These are phyloP conservation scores for Andrena marginata DNA, from an alignment of 2,888 invertebrate genomes.

Conservation along the genomic window DNA sequence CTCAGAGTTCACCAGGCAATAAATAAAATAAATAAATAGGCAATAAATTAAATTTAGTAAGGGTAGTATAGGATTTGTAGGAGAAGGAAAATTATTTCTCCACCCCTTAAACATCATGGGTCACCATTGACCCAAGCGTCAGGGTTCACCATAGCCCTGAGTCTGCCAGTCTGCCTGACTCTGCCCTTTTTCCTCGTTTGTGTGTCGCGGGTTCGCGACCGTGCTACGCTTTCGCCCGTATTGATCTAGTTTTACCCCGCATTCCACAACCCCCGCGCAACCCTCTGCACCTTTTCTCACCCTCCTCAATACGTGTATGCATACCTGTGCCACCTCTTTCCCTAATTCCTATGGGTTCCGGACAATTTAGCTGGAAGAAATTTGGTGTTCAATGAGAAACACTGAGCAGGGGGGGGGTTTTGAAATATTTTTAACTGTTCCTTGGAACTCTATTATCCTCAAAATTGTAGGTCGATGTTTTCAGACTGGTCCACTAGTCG, in stretches of 20 bases:
- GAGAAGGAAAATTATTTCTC: background rate
- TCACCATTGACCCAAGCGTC: background rate
- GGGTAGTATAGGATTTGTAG: background rate
- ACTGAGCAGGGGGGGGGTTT: too few relatives aligned
- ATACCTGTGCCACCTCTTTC: constrained; percentile 29
- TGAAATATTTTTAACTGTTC: background rate
- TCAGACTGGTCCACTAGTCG: background rate
- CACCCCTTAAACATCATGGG: background rate
- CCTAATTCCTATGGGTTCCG: constrained; percentile 26
- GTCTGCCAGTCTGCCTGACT: constrained; percentile 21
- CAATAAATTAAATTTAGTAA: background rate
- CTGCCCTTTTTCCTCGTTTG: constrained; percentile 63
- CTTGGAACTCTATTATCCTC: background rate
- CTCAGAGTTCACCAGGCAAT: too few relatives aligned
- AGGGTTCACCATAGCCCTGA: background rate
- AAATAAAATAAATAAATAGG: background rate
- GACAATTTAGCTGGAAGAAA: background rate
- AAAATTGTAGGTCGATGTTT: background rate
- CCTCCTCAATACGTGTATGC: constrained; percentile 22
- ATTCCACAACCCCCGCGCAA: constrained; percentile 61
- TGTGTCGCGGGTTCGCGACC: constrained; percentile 77
- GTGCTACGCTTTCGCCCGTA: constrained; percentile 77
- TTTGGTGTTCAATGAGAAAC: background rate
- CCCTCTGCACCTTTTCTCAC: constrained; percentile 56
- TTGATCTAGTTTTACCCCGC: constrained; percentile 74